These are phyloP conservation scores for Lipotes vexillifer DNA, from an alignment of 2,113 vertebrate genomes.

Conservation along the genomic window DNA sequence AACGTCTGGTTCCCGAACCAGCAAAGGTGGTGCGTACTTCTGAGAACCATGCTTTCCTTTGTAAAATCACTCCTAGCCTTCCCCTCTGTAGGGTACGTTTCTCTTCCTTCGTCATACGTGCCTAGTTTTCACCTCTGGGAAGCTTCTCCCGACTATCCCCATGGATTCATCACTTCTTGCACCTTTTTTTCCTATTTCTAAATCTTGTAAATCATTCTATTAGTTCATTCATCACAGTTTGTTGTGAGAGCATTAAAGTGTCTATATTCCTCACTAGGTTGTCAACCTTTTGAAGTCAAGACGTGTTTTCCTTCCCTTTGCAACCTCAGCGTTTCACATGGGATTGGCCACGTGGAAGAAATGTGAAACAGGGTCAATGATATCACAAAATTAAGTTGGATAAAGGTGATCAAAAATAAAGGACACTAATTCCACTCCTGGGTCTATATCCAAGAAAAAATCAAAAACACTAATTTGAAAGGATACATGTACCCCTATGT, in stretches of 20 bases:
- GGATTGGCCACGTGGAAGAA: fast-evolving
- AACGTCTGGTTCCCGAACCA: neutral
- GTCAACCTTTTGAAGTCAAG: neutral
- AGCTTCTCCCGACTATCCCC: neutral
- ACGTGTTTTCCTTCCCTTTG: neutral
- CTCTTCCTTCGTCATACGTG: neutral
- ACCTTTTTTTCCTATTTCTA: neutral
- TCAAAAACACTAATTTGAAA: neutral
- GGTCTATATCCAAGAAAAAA: neutral
- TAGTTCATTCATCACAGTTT: neutral
- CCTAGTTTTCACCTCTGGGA: neutral
- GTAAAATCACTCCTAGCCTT: neutral
- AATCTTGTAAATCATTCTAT: neutral
- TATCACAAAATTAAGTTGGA: neutral
- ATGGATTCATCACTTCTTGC: neutral
- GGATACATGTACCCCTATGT: neutral
- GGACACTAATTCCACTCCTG: neutral
- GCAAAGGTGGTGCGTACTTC: neutral
- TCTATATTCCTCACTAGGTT: neutral
- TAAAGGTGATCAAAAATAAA: neutral
- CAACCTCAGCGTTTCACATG: neutral
- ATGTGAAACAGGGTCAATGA: fast-evolving
- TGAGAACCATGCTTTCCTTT: neutral
- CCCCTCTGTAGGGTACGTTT: fast-evolving
- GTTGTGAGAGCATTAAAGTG: neutral